Evolutionary conservation across 2,113 vertebrate genomes (phyloP).

Genomic region (Tautogolabrus adspersus): DNA sequence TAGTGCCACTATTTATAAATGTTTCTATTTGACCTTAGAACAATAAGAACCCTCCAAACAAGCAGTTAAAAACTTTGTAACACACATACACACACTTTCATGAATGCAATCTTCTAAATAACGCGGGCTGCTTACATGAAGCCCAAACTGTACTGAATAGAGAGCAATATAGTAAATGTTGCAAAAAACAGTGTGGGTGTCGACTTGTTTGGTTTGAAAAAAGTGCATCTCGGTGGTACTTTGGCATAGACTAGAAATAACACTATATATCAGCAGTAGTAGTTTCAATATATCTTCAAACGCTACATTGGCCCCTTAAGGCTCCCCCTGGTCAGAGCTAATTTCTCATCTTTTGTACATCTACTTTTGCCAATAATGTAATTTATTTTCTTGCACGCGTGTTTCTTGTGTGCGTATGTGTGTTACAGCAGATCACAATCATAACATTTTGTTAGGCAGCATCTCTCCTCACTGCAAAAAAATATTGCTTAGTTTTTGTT

Average conservation of each 20-base stretch:
- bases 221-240: slow-evolving; percentile 76
- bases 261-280: slow-evolving; percentile 67
- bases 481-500: slow-evolving; percentile 59
- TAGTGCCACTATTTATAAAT: slow-evolving; percentile 61
- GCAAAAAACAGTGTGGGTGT: slow-evolving; percentile 45
- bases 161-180: slow-evolving; percentile 30
- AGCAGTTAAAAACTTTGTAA: slow-evolving; percentile 62
- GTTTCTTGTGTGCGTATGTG: slow-evolving; percentile 70
- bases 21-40: slow-evolving; percentile 57
- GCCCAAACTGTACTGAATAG: slow-evolving; percentile 28
- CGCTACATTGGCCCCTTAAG: slow-evolving; percentile 54
- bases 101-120: slow-evolving; percentile 41
- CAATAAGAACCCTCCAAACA: slow-evolving; percentile 58
- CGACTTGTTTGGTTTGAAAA: slow-evolving; percentile 53
- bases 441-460: slow-evolving; percentile 55
- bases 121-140: slow-evolving; percentile 12
- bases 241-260: slow-evolving; percentile 68
- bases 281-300: slow-evolving; percentile 54
- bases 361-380: slow-evolving; percentile 39
- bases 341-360: slow-evolving; percentile 34
- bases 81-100: slow-evolving; percentile 72
- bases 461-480: slow-evolving; percentile 63
- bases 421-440: slow-evolving; percentile 70
- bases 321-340: slow-evolving; percentile 12
- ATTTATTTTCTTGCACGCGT: slow-evolving; percentile 35